These are phyloP conservation scores for Trimorus sp. DNA, from an alignment of 2,888 invertebrate genomes.

Conservation along the genomic window DNA sequence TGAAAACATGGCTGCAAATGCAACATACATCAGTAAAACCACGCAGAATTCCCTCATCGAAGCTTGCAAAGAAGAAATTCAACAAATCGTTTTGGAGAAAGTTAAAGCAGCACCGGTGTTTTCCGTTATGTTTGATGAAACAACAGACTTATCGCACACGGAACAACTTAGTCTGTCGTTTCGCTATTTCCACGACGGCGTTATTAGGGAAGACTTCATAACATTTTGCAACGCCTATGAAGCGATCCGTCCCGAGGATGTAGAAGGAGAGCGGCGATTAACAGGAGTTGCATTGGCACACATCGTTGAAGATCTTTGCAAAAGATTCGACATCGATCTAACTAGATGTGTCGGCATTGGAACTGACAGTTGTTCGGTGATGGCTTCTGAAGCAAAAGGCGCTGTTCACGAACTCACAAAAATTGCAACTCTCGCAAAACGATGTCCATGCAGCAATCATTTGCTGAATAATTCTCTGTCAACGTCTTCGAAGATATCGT, in stretches of 20 bases:
- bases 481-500: too few relatives aligned
- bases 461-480: too few relatives aligned
- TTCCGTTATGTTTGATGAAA: conserved; percentile 73
- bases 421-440: too few relatives aligned
- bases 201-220: conserved; percentile 68
- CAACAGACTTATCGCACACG: conserved; percentile 70
- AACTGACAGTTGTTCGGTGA: conserved; percentile 72
- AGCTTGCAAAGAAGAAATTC: conserved; percentile 68
- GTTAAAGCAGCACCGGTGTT: conserved; percentile 55
- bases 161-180: conserved; percentile 71
- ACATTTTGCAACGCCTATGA: conserved; percentile 68
- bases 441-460: too few relatives aligned
- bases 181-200: conserved; percentile 49
- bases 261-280: conserved; percentile 60
- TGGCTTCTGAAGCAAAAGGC: conserved; percentile 70
- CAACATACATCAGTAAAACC: conserved; percentile 71
- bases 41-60: conserved; percentile 72
- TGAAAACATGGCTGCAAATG: conserved; percentile 62
- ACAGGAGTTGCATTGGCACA: conserved; percentile 63
- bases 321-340: conserved; percentile 68
- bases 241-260: conserved; percentile 59
- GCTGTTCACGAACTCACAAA: too few relatives aligned
- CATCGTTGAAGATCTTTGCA: conserved; percentile 67
- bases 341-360: conserved; percentile 69
- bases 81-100: conserved; percentile 60